Conservation (phyloP, 2,113 vertebrate species). For the Penelope pileata region DNA sequence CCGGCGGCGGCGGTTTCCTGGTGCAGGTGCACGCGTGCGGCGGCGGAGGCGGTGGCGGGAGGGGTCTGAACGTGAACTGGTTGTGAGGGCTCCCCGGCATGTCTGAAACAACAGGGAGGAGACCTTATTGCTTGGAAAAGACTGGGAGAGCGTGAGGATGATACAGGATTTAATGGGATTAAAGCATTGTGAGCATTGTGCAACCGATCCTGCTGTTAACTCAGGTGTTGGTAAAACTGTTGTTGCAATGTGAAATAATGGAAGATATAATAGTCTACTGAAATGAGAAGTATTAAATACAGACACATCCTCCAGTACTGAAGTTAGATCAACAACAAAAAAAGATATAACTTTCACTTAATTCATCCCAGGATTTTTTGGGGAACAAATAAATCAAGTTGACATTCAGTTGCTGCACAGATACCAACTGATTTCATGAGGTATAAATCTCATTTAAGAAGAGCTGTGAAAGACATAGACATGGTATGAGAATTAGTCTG, state of each 20-base stretch:
- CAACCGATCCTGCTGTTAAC: neutral
- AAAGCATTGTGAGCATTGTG: neutral
- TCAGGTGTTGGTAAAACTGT: slow-evolving; percentile 25
- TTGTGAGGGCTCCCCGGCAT: slow-evolving; percentile 89
- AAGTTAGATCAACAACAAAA: neutral
- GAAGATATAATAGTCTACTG: neutral
- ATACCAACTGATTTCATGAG: slow-evolving; percentile 55
- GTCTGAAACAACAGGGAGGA: slow-evolving; percentile 75
- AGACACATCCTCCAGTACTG: slow-evolving; percentile 11
- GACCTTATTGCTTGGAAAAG: neutral
- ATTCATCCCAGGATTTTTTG: slow-evolving; percentile 46
- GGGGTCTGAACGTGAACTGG: slow-evolving; percentile 95
- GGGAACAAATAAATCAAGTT: slow-evolving; percentile 61
- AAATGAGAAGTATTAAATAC: slow-evolving; percentile 37
- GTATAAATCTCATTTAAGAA: slow-evolving; percentile 56
- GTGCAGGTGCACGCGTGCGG: slow-evolving; percentile 94
- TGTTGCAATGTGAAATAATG: slow-evolving; percentile 16
- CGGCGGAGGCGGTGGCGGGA: slow-evolving; percentile 89
- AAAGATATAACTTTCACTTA: neutral
- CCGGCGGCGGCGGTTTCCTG: slow-evolving; percentile 85
- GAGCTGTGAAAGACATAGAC: slow-evolving; percentile 25
- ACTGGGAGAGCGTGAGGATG: neutral
- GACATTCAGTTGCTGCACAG: slow-evolving; percentile 37
- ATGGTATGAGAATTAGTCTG: neutral
- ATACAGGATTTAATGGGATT: neutral